phyloP scores from a whole-genome alignment of 2,888 invertebrate species.

The Notodonta dromedarius region DNA sequence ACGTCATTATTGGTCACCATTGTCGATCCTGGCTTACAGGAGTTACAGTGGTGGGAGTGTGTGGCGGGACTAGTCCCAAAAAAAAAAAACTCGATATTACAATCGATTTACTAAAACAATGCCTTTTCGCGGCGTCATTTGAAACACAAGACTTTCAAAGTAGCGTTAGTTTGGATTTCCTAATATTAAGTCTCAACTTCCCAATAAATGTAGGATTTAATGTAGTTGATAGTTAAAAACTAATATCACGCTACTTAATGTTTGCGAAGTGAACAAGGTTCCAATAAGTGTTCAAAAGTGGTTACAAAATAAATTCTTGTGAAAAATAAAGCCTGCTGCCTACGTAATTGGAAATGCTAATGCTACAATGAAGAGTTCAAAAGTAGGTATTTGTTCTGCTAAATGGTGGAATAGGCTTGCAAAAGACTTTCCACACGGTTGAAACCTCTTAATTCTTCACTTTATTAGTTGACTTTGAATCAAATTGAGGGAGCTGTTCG shows the following conservation, averaged over 20 bases:
- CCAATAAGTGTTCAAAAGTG: not conserved
- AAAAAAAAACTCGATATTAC: too few relatives aligned
- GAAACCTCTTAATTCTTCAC: not conserved
- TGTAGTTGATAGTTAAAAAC: not conserved
- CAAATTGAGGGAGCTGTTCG: too few relatives aligned
- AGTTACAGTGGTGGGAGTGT: too few relatives aligned
- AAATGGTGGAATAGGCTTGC: not conserved
- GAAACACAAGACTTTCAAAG: too few relatives aligned
- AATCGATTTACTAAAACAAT: too few relatives aligned
- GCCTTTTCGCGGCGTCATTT: too few relatives aligned
- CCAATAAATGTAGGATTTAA: not conserved
- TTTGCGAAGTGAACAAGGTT: not conserved
- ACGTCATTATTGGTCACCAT: too few relatives aligned
- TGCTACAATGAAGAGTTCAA: not conserved
- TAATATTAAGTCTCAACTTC: not conserved
- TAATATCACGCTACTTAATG: constrained; percentile 2
- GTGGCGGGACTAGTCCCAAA: too few relatives aligned
- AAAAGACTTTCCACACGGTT: not conserved
- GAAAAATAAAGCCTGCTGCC: not conserved
- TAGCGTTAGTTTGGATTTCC: not conserved
- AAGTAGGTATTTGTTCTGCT: too few relatives aligned
- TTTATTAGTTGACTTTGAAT: not conserved
- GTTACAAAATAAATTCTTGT: not conserved
- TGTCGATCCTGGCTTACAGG: too few relatives aligned
- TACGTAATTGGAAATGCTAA: not conserved